Evolutionary conservation across 2,113 vertebrate genomes (phyloP).

Genomic region (Irena cyanogastra): DNA sequence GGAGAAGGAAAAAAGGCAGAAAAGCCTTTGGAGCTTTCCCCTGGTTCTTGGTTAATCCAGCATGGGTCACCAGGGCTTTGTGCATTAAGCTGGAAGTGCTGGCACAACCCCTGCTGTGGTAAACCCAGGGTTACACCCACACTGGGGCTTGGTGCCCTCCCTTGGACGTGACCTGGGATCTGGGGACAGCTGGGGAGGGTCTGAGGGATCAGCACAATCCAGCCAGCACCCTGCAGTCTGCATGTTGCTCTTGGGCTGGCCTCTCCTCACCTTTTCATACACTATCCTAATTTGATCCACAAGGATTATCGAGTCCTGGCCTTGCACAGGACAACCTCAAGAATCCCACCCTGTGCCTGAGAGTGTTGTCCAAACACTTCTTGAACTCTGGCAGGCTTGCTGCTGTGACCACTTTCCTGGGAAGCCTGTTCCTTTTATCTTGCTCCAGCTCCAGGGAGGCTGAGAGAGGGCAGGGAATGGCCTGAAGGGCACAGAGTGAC

Average conservation of each 20-base stretch:
- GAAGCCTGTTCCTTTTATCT: background rate
- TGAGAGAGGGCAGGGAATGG: background rate
- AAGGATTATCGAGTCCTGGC: background rate
- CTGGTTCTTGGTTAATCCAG: background rate
- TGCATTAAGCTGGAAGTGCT: background rate
- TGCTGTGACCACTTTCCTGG: background rate
- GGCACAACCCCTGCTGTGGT: background rate
- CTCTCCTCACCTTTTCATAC: background rate
- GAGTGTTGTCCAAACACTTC: background rate
- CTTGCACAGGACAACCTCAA: background rate
- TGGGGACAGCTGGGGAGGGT: background rate
- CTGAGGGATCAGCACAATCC: background rate
- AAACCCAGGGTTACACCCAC: background rate
- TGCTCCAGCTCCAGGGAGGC: background rate
- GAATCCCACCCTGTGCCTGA: background rate
- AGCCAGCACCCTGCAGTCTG: background rate
- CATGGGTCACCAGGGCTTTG: background rate
- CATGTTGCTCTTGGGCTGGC: background rate
- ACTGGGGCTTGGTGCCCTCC: background rate
- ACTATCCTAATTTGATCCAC: background rate
- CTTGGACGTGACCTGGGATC: background rate
- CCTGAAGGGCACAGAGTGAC: background rate
- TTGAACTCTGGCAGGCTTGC: background rate
- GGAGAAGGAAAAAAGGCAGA: background rate
- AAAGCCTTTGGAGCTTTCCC: background rate